Evolutionary conservation across 2,797 vertebrate species (phyloP).

Genomic region (Dryobates pubescens): DNA sequence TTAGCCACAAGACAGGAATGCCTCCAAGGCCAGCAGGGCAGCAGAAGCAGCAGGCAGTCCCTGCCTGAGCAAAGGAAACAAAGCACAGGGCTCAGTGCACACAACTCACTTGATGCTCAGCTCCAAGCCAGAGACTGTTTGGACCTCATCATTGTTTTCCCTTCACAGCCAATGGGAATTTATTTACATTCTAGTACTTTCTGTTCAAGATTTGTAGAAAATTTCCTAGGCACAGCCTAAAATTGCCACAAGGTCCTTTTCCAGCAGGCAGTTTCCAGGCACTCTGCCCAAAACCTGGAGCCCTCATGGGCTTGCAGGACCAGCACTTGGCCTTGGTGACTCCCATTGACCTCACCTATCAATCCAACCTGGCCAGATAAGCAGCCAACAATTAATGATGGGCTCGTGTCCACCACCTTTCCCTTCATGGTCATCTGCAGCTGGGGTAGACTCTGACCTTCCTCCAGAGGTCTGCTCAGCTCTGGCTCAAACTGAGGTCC

Average conservation of each 20-base stretch:
- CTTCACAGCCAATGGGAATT: too few relatives aligned
- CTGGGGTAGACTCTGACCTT: background rate
- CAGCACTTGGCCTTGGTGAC: background rate
- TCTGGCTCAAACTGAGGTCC: background rate
- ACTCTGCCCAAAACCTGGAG: background rate
- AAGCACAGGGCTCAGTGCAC: too few relatives aligned
- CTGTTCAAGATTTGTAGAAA: too few relatives aligned
- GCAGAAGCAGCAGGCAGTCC: too few relatives aligned
- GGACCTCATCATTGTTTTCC: too few relatives aligned
- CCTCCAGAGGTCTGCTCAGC: background rate
- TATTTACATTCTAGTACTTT: too few relatives aligned
- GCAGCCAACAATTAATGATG: background rate
- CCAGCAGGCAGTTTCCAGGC: background rate
- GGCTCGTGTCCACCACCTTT: background rate
- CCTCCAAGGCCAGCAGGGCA: too few relatives aligned
- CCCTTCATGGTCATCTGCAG: background rate
- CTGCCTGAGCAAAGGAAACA: too few relatives aligned
- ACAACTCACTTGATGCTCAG: too few relatives aligned
- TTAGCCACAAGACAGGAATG: too few relatives aligned
- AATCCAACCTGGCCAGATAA: background rate
- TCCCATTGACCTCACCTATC: background rate
- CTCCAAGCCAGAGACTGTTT: too few relatives aligned
- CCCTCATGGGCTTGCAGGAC: background rate
- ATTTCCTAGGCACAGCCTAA: too few relatives aligned
- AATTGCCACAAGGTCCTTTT: background rate